phyloP scores from a whole-genome alignment of 2,797 vertebrate genomes.

The Smutsia temminckii region DNA sequence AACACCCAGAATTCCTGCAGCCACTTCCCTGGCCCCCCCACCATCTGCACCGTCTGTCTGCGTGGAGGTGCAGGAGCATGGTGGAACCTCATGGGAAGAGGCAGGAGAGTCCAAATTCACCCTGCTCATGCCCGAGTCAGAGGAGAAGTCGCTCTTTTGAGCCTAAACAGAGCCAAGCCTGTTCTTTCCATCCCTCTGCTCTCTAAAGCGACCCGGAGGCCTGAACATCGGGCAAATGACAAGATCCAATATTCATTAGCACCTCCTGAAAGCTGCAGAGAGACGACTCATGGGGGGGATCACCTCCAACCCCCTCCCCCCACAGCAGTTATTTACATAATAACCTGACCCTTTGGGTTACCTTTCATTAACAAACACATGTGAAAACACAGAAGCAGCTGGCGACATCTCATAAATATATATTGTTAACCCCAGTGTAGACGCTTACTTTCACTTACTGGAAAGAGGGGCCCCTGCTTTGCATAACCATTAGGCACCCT shows the following conservation, averaged over 20 bases:
- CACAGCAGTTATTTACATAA: slow-evolving; percentile 91
- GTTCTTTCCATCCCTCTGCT: slow-evolving; percentile 19
- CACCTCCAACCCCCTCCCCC: slow-evolving; percentile 88
- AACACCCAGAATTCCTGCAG: not conserved
- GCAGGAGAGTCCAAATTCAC: not conserved
- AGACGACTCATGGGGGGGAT: slow-evolving; percentile 87
- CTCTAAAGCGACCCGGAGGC: slow-evolving; percentile 52
- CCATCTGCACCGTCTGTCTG: not conserved
- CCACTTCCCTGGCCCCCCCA: not conserved
- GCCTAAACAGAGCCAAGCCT: not conserved
- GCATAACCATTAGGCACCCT: slow-evolving; percentile 63
- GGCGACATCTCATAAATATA: slow-evolving; percentile 84
- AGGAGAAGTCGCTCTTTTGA: not conserved
- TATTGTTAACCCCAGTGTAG: slow-evolving; percentile 83
- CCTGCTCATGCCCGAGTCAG: rapidly evolving
- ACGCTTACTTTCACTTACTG: slow-evolving; percentile 78
- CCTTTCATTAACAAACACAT: slow-evolving; percentile 90
- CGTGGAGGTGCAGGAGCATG: too few relatives aligned
- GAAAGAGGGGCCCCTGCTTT: slow-evolving; percentile 63
- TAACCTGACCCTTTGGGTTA: slow-evolving; percentile 89
- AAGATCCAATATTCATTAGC: slow-evolving; percentile 82
- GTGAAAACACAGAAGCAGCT: slow-evolving; percentile 86
- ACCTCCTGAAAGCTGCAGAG: slow-evolving; percentile 77
- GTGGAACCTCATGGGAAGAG: not conserved
- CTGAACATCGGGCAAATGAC: slow-evolving; percentile 74